These are phyloP conservation scores for Drosophila histrio DNA, from an alignment of 2,888 invertebrate species.

Conservation along the genomic window DNA sequence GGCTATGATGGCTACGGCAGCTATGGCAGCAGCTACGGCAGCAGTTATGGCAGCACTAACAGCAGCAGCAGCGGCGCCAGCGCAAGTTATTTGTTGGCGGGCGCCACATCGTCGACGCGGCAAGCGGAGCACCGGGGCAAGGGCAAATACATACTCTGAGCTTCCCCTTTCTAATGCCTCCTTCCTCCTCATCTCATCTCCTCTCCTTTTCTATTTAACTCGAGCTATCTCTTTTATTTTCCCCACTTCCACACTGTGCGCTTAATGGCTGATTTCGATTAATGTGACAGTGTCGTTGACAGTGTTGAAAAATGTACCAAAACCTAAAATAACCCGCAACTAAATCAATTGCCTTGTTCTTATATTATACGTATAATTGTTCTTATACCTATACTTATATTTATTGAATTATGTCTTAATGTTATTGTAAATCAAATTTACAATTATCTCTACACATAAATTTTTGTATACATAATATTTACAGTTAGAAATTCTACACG, in stretches of 20 bases:
- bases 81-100: constrained; percentile 62
- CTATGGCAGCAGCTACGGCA: too few species aligned
- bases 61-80: constrained; percentile 67
- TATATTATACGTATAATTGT: constrained; percentile 40
- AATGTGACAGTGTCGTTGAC: constrained; percentile 32
- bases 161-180: constrained; percentile 1
- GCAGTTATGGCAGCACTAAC: constrained; percentile 65
- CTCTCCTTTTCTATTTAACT: neutral
- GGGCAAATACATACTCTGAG: constrained; percentile 70
- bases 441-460: constrained; percentile 45
- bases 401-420: constrained; percentile 41
- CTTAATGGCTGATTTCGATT: constrained; percentile 17
- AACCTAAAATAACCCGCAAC: constrained; percentile 21
- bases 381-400: constrained; percentile 34
- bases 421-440: constrained; percentile 77
- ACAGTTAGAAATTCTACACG: constrained; percentile 39
- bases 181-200: neutral
- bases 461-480: constrained; percentile 60
- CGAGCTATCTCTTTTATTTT: constrained; percentile 8
- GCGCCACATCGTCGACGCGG: constrained; percentile 70
- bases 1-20: constrained; percentile 65
- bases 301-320: constrained; percentile 66
- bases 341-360: constrained; percentile 70
- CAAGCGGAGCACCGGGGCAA: constrained; percentile 70
- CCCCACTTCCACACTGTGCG: constrained; percentile 19